phyloP scores from a whole-genome alignment of 2,888 invertebrate species.

The Slavum lentiscoides region DNA sequence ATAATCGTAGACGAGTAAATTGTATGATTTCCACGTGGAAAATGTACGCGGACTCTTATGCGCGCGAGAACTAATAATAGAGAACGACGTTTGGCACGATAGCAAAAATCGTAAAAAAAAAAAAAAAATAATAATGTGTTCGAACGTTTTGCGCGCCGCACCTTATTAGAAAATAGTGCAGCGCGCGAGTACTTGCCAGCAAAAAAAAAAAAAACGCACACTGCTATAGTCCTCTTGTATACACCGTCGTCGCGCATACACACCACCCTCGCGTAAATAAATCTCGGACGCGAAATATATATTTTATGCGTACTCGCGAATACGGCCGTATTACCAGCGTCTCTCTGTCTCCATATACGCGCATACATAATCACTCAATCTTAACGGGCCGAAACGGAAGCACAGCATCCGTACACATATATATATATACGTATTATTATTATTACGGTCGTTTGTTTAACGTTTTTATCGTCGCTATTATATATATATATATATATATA shows the following conservation, averaged over 20 bases:
- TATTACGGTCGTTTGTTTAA: slow-evolving; percentile 35
- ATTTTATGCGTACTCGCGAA: too few species aligned
- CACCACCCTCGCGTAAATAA: too few species aligned
- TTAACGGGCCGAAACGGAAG: slow-evolving; percentile 46
- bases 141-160: slow-evolving; percentile 30
- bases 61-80: slow-evolving; percentile 37
- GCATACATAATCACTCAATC: slow-evolving; percentile 47
- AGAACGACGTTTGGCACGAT: slow-evolving; percentile 35
- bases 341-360: background rate
- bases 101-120: slow-evolving; percentile 23
- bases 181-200: slow-evolving; percentile 10
- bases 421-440: background rate
- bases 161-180: slow-evolving; percentile 28
- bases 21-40: too few species aligned
- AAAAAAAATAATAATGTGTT: background rate
- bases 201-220: background rate
- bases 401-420: background rate
- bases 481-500: background rate
- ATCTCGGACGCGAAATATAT: too few species aligned
- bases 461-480: slow-evolving; percentile 40
- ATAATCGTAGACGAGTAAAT: too few species aligned
- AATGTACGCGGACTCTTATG: too few species aligned
- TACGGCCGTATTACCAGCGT: too few species aligned
- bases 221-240: background rate
- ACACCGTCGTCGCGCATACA: too few species aligned